Percentiles rank a stretch among this genome's conserved stretches.
Conservation (phyloP, 2,888 invertebrate genomes). For the Anorthoa munda region DNA sequence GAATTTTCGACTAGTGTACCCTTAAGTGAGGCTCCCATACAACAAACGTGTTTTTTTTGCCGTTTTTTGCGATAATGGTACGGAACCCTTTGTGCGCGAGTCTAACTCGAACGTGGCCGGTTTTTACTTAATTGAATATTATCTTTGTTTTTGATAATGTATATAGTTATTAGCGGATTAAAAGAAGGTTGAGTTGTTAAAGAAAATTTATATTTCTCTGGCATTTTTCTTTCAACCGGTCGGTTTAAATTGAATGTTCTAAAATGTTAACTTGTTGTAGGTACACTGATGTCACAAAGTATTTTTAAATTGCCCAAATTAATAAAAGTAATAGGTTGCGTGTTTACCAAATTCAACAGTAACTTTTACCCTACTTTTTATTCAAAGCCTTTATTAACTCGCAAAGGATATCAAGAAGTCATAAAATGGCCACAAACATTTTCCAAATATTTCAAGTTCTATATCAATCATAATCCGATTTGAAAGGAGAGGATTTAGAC, state of each 20-base stretch:
- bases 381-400: conserved; percentile 28
- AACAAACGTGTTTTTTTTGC: too few relatives aligned
- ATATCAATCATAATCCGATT: conserved; percentile 61
- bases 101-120: too few relatives aligned
- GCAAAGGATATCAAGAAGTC: conserved; percentile 31
- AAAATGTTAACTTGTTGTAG: background rate
- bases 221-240: background rate
- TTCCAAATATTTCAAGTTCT: conserved; percentile 55
- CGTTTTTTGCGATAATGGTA: too few relatives aligned
- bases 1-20: too few relatives aligned
- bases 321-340: conserved; percentile 45
- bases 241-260: background rate
- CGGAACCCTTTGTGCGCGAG: too few relatives aligned
- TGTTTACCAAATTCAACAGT: conserved; percentile 32
- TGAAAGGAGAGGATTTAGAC: conserved; percentile 63
- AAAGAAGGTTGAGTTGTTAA: background rate
- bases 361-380: conserved; percentile 45
- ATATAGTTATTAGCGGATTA: background rate
- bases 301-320: conserved; percentile 37
- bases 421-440: conserved; percentile 50
- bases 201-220: background rate
- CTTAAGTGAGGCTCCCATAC: too few relatives aligned
- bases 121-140: conserved; percentile 11
- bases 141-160: background rate
- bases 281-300: conserved; percentile 22